These are phyloP conservation scores for Apodemia hepburni DNA, from an alignment of 2,888 invertebrate genomes.

Conservation along the genomic window DNA sequence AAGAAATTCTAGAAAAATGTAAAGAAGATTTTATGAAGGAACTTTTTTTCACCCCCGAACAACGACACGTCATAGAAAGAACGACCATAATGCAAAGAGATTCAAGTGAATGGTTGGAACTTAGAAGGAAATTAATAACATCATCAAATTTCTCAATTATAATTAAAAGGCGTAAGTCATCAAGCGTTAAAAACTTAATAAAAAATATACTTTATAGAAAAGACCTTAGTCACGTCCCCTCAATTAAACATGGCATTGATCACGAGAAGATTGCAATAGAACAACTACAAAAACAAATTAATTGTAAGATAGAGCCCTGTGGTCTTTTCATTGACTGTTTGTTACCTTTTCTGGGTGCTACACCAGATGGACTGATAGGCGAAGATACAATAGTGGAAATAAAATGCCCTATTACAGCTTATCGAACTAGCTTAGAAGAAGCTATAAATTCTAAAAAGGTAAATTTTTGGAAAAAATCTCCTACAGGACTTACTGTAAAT, in stretches of 20 bases:
- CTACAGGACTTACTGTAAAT: not conserved
- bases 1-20: not conserved
- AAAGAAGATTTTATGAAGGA: not conserved
- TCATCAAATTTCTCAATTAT: not conserved
- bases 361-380: not conserved
- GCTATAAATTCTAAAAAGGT: not conserved
- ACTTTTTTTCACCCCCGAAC: not conserved
- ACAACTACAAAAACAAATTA: constrained; percentile 9
- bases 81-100: not conserved
- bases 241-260: constrained; percentile 2
- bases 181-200: not conserved
- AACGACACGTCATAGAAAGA: not conserved
- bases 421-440: not conserved
- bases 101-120: constrained; percentile 2
- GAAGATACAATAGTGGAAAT: constrained; percentile 9
- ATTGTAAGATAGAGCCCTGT: constrained; percentile 8
- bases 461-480: not conserved
- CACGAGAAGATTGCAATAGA: not conserved
- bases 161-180: not conserved
- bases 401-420: constrained; percentile 4
- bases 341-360: not conserved
- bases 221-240: not conserved
- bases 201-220: constrained; percentile 3
- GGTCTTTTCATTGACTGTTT: constrained; percentile 10
- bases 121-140: constrained; percentile 6